Base-by-base conservation (phyloP, 2,888 invertebrate genomes). In the Cremastobaeus sp. region DNA sequence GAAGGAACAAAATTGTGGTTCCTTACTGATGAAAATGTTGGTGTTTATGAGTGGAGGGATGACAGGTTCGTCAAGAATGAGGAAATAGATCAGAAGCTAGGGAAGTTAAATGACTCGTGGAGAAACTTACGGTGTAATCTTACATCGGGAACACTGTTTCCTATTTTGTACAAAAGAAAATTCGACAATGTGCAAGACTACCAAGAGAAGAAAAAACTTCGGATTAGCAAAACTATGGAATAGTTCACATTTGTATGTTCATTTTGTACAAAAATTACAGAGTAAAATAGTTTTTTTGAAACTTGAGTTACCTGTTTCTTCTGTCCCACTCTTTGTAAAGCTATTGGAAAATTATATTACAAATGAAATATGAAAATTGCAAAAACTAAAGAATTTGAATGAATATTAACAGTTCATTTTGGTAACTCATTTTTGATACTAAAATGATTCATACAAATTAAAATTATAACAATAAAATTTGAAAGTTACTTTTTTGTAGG, bases 131-230 rank as follows among this genome's bases (percentile, higher is more conserved):
- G 79, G 57, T 80, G 50, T 48, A 77, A 77, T 69, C 76, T 64
- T 3, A 75, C 75, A 30, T 76, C 76, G 18, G 79, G 77, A 55
- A 79, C 80, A 57, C 76, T 85, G 52, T 80, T 84, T 74, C 85
- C 80, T 41, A 81, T 91, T 57, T 90, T 94, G 79, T 95, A 93
- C 81, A 95, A 95, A 86, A 91, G 93, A 79, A 94, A 92, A 82
- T 94, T 91, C 89, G 94, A 95, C 85, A 94, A 94, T 89, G 91
- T 94, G 5, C 92, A 92, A 84, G 94, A 94, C 80, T 95, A 95
- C 88, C 90, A 93, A 82, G 92, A 93, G 85, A 91, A 92, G 76
- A 95, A 95, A 85, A 93, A 92, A 82, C 90, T 90, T 78, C 90
- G 95, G 80, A 88, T 94, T 72, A 91, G 91, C 81, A 90, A 90